Percentiles rank a stretch among this genome's conserved stretches.
Evolutionary conservation across 2,113 vertebrate genomes (phyloP).

Genomic region (Silurus meridionalis): DNA sequence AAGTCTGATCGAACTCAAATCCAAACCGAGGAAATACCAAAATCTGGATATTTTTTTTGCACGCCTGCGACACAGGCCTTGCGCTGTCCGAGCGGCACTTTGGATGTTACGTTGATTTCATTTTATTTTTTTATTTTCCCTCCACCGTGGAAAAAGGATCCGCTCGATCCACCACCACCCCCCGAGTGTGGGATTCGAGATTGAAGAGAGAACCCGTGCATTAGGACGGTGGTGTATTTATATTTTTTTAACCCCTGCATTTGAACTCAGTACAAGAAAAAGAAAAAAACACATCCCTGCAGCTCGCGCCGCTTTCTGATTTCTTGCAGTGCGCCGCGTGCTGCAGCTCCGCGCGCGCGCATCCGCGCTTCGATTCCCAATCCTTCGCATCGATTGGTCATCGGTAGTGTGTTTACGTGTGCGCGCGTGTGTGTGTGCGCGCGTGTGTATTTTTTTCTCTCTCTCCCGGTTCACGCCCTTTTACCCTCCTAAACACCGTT

Average conservation of each 20-base stretch:
- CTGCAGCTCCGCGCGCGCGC: slow-evolving; percentile 40
- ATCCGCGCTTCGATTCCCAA: slow-evolving; percentile 59
- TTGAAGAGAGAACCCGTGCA: slow-evolving; percentile 67
- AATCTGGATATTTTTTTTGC: slow-evolving; percentile 43
- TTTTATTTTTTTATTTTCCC: slow-evolving; percentile 64
- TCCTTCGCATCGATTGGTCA: slow-evolving; percentile 58
- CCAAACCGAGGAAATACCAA: slow-evolving; percentile 48
- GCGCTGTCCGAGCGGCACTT: slow-evolving; percentile 64
- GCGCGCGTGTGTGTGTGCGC: too few relatives aligned
- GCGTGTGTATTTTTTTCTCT: too few relatives aligned
- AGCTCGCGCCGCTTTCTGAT: slow-evolving; percentile 3
- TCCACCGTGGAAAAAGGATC: slow-evolving; percentile 69
- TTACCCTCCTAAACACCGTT: slow-evolving; percentile 64
- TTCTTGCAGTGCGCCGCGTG: not conserved
- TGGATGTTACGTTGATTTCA: slow-evolving; percentile 58
- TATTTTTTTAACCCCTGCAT: slow-evolving; percentile 30
- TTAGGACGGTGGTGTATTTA: slow-evolving; percentile 56
- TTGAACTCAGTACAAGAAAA: not conserved
- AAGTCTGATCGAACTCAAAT: slow-evolving; percentile 57
- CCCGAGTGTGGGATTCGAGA: slow-evolving; percentile 73
- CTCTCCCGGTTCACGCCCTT: slow-evolving; percentile 73
- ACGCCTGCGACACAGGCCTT: slow-evolving; percentile 38
- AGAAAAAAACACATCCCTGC: not conserved
- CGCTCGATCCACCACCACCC: slow-evolving; percentile 44
- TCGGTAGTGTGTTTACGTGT: slow-evolving; percentile 53